Conservation (phyloP, 2,113 vertebrate genomes). For the Dromas ardeola region DNA sequence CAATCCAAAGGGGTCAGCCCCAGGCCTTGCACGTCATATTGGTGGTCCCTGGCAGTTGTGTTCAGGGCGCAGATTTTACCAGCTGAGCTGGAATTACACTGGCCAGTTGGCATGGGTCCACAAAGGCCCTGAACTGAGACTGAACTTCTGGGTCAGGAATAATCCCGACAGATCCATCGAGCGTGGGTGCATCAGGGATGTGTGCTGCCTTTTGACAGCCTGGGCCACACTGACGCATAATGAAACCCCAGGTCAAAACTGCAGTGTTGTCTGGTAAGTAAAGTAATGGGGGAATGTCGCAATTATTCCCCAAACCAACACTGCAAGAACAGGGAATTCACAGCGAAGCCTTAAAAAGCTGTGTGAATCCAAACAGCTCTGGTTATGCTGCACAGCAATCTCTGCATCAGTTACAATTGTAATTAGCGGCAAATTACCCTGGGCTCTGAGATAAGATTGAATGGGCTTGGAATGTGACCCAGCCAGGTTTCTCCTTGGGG, state of each 20-base stretch:
- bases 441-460: background rate
- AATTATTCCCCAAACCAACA: background rate
- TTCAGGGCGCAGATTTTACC: background rate
- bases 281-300: background rate
- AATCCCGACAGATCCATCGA: constrained; percentile 22
- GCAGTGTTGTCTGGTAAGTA: background rate
- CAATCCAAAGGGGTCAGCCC: background rate
- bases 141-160: constrained; percentile 46
- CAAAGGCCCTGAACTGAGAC: constrained; percentile 28
- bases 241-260: background rate
- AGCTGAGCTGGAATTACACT: constrained; percentile 46
- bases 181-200: background rate
- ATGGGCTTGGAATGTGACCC: background rate
- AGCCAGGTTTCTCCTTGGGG: background rate
- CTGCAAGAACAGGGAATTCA: background rate
- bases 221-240: background rate
- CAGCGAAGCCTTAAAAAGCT: background rate
- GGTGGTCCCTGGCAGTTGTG: background rate
- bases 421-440: background rate
- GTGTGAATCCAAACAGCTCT: background rate
- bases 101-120: background rate
- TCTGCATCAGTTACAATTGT: background rate
- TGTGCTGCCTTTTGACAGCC: constrained; percentile 8
- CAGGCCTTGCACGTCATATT: background rate
- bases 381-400: background rate